Conservation (phyloP, 1,140 invertebrate genomes). For the Drosophila prosaltans region DNA sequence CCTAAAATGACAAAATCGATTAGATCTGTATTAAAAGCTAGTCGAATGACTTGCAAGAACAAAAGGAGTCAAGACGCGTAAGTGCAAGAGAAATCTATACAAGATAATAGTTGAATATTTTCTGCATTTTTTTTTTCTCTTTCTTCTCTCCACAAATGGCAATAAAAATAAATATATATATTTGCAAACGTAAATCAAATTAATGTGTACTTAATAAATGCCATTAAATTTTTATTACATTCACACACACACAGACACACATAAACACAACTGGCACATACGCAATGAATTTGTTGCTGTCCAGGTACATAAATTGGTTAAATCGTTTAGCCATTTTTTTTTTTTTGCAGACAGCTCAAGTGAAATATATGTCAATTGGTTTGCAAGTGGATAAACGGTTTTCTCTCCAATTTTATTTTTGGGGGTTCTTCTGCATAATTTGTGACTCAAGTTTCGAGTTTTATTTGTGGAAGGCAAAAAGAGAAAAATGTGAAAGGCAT, state of each 20-base stretch:
- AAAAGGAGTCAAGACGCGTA: not conserved
- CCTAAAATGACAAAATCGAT: slow-evolving; percentile 4
- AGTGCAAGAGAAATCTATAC: not conserved
- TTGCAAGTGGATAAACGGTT: slow-evolving; percentile 24
- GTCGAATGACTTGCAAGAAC: not conserved
- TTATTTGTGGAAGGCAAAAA: not conserved
- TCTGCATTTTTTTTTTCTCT: not conserved
- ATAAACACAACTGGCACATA: not conserved
- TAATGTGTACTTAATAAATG: slow-evolving; percentile 73
- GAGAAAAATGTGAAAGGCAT: not conserved
- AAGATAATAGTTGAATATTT: not conserved
- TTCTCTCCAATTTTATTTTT: not conserved
- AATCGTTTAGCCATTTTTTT: slow-evolving; percentile 28
- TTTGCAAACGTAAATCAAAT: slow-evolving; percentile 63
- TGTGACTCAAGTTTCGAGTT: slow-evolving; percentile 23
- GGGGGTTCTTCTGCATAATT: slow-evolving; percentile 13
- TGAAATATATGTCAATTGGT: slow-evolving; percentile 47
- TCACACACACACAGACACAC: slow-evolving; percentile 11
- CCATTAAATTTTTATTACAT: slow-evolving; percentile 73
- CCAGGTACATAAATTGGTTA: slow-evolving; percentile 59
- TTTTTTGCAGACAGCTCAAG: slow-evolving; percentile 19
- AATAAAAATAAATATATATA: slow-evolving; percentile 64
- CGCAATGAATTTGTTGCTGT: slow-evolving; percentile 4
- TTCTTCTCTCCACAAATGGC: slow-evolving; percentile 38
- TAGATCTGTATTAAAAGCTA: not conserved